Base-by-base conservation (phyloP, 2,888 invertebrate genomes). In the Melolontha melolontha region DNA sequence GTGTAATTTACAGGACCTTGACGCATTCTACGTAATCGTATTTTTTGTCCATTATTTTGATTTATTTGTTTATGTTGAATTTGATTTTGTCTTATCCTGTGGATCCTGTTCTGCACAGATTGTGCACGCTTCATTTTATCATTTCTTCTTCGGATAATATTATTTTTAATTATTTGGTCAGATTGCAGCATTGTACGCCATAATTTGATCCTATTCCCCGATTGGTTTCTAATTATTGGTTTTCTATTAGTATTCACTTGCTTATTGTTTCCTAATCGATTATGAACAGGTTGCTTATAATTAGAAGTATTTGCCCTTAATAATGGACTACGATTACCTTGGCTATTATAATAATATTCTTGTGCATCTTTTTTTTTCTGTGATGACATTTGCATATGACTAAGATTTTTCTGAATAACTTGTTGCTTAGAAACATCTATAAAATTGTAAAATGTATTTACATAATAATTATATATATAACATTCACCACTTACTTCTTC, bases 331-430 rank as follows among this genome's bases (percentile, higher is more conserved):
- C 64, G 64, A 51, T 69, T 64, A 41, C 40, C 70, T 65, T 72
- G 52, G n/a, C 42, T 65, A 22, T 73, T 62, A 47, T 77, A 77
- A 59, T 77, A 78, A 6, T 64, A 39, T n/a, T 71, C 64, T 64
- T 77, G 78, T 2, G 77, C 77, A 11, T 72, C 34, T 47, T 72
- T 71, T 62, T 75, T 78, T 65, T 73, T 75, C 52, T 73, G 44
- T 1, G 65, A 57, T 4, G 65, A 29, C 17, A 65, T 51, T 16
- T 68, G 41, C 42, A 68, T 41, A n/a, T 52, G 41, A 12, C 22
- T 34, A 17, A 68, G 41, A 10, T 68, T 68, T 16, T 47, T 50
- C 10, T 65, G 49, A 10, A 68, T 68, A 10, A 59, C 44, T 22
- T 57, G 51, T 14, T 65, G 68, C 52, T 68, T 66, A 7, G 14